Evolutionary conservation across 2,888 invertebrate genomes (phyloP).

Genomic region (Geotrupes spiniger): DNA sequence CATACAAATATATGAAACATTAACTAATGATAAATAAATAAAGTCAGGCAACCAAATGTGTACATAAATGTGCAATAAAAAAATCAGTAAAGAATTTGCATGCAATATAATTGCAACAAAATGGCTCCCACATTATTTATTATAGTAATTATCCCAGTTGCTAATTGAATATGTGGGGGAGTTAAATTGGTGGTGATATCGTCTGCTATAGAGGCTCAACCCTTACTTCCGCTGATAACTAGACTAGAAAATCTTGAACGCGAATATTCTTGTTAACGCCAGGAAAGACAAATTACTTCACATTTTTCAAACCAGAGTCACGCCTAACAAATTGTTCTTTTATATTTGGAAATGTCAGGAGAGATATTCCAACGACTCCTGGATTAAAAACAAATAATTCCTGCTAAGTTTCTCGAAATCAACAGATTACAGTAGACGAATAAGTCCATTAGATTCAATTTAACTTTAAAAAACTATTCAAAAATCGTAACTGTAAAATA

Average conservation of each 20-base stretch:
- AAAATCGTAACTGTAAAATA: too few species aligned
- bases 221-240: slow-evolving; percentile 26
- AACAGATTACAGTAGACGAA: slow-evolving; percentile 3
- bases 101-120: too few species aligned
- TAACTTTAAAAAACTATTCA: too few species aligned
- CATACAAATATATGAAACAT: too few species aligned
- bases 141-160: too few species aligned
- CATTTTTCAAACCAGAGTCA: slow-evolving; percentile 23
- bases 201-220: slow-evolving; percentile 19
- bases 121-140: too few species aligned
- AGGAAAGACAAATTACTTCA: slow-evolving; percentile 25
- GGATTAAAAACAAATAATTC: slow-evolving; percentile 17
- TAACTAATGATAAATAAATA: too few species aligned
- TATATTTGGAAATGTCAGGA: slow-evolving; percentile 17
- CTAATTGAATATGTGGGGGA: too few species aligned
- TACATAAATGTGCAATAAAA: too few species aligned
- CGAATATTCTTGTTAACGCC: slow-evolving; percentile 28
- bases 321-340: slow-evolving; percentile 20
- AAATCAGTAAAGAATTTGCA: too few species aligned
- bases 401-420: slow-evolving; percentile 6
- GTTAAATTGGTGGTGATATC: slow-evolving; percentile 10
- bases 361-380: slow-evolving; percentile 7
- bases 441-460: too few species aligned
- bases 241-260: slow-evolving; percentile 28
- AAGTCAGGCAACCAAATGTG: too few species aligned